A percentile compares a stretch with the other conserved stretches of the same genome.
These are phyloP conservation scores for Peribatodes rhomboidaria DNA, from an alignment of 2,888 invertebrate genomes.

Conservation along the genomic window DNA sequence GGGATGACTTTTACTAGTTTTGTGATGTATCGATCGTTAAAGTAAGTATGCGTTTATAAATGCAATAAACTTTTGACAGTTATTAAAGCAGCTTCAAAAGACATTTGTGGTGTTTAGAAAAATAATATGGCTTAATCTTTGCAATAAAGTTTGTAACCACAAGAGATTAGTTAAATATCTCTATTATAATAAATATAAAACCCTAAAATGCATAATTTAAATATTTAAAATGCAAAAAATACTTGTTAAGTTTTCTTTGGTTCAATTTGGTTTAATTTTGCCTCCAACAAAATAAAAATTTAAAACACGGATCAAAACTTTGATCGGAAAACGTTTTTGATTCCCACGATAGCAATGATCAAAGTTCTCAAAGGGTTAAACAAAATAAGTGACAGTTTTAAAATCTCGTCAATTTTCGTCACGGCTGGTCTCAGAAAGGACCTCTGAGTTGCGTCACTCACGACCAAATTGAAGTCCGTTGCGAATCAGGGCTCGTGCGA, in stretches of 20 bases:
- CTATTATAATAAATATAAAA: conserved; percentile 22
- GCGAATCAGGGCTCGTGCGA: conserved; percentile 79
- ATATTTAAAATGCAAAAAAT: neutral
- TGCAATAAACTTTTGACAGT: conserved; percentile 50
- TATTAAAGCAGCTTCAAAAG: conserved; percentile 43
- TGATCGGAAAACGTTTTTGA: neutral
- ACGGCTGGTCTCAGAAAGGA: conserved; percentile 69
- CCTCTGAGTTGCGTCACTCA: conserved; percentile 76
- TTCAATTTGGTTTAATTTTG: too few species aligned
- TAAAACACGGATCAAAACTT: neutral
- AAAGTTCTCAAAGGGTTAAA: conserved; percentile 71
- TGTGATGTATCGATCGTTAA: conserved; percentile 78
- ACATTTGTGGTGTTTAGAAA: conserved; percentile 69
- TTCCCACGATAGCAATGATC: conserved; percentile 67
- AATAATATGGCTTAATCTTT: conserved; percentile 46
- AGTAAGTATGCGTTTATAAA: conserved; percentile 62
- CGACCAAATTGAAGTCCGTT: conserved; percentile 78
- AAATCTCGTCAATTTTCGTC: conserved; percentile 76
- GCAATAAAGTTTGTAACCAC: conserved; percentile 42
- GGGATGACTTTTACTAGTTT: conserved; percentile 78
- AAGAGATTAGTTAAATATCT: conserved; percentile 40
- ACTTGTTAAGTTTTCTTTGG: neutral
- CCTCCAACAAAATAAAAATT: neutral
- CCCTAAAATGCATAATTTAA: neutral
- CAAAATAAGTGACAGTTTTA: conserved; percentile 77